Base-by-base conservation (phyloP, 2,888 invertebrate genomes). In the Stenodera caucasica region DNA sequence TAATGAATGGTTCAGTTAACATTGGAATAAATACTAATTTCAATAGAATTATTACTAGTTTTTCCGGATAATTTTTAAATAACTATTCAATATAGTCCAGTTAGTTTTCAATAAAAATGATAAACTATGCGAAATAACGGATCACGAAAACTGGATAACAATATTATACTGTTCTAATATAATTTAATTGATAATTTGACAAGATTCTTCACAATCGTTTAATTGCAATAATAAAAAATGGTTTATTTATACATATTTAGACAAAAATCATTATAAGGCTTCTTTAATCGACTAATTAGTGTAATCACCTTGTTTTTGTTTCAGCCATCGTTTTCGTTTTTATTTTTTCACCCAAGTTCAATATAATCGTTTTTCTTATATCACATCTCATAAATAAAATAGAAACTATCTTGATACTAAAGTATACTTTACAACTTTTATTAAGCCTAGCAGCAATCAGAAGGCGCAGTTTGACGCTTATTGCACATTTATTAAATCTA, bases 341-440 rank as follows among this genome's bases (percentile, higher is more conserved):
- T 26, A 26, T 26, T 26, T 26, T 26, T 26, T 26, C 26, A 26
- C 26, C 26, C 26, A 26, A 26, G 26, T 26, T 35, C 14, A 35
- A 14, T 35, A 35, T 35, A 49, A 33, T 55, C 55, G 55, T 14
- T 54, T 54, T 54, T 29, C 26, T 54, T 37, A 54, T 40, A 55
- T 21, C 26, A 26, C 5, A 26, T 26, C 26, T 23, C 21, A 23
- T 14, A 50, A 23, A 50, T 30, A 30, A 30, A 30, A 5, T 2
- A 7, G 7, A 2, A 30, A 30, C 30, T 30, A 30, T 26, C 26
- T 26, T 30, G 30, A 7, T 5, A 30, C 9, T 4, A 33, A 33
- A 33, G 33, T 33, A 33, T 33, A 33, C 32, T 32, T 32, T 37
- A 8, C 37, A 15, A 37, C 3, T 35, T 40, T 21, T 21, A 18